Conservation (phyloP, 1,140 invertebrate species). For the Nasonia longicornis region DNA sequence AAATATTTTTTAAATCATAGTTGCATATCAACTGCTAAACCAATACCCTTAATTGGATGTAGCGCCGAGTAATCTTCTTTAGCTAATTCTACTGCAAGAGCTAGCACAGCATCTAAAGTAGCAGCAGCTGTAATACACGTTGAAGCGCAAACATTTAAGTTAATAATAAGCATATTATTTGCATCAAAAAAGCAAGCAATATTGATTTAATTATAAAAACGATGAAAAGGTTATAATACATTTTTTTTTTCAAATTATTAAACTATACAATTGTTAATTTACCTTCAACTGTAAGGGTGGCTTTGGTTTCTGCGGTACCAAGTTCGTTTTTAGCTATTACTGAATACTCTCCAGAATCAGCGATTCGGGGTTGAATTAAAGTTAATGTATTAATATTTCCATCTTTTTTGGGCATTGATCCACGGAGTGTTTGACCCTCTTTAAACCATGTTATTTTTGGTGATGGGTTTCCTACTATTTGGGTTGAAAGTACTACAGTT, state of each 20-base stretch:
- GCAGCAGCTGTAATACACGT: conserved; percentile 52
- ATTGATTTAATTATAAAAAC: neutral
- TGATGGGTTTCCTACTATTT: conserved; percentile 84
- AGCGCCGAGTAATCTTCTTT: conserved; percentile 49
- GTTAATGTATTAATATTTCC: conserved; percentile 78
- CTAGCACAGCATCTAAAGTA: conserved; percentile 50
- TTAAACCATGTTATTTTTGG: conserved; percentile 86
- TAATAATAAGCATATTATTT: conserved; percentile 9
- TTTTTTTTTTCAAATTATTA: neutral
- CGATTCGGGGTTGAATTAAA: conserved; percentile 75
- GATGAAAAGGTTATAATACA: neutral
- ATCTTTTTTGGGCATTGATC: conserved; percentile 72
- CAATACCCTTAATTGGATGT: conserved; percentile 50
- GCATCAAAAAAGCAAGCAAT: neutral
- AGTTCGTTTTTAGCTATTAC: conserved; percentile 83
- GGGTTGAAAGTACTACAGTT: conserved; percentile 79
- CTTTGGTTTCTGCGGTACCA: conserved; percentile 81
- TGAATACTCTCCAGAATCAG: conserved; percentile 83
- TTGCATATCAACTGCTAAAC: neutral
- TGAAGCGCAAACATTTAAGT: conserved; percentile 30
- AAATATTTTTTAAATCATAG: neutral
- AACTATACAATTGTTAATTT: conserved; percentile 50
- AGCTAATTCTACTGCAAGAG: conserved; percentile 52
- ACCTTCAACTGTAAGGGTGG: conserved; percentile 86
- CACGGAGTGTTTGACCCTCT: conserved; percentile 77